phyloP scores from a whole-genome alignment of 2,888 invertebrate genomes.

The Archips xylosteana region DNA sequence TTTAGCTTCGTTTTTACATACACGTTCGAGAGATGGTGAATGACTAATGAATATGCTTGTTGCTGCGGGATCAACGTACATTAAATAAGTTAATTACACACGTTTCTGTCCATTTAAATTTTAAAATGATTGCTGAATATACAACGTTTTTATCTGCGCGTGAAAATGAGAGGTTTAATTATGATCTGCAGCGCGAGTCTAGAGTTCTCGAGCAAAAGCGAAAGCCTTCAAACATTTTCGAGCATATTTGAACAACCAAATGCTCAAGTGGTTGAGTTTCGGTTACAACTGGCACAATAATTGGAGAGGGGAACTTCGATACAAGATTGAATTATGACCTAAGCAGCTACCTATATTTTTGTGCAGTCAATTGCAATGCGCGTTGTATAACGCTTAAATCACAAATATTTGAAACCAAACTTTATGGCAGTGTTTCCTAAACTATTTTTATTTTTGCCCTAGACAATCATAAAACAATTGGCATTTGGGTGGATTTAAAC shows the following conservation, averaged over 20 bases:
- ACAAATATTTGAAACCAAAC: too few relatives aligned
- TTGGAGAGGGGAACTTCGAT: not conserved
- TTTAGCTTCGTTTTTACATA: not conserved
- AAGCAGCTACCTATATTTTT: not conserved
- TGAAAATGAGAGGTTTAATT: not conserved
- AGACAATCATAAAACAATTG: too few relatives aligned
- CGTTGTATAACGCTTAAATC: too few relatives aligned
- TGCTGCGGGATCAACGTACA: not conserved
- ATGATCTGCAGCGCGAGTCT: not conserved
- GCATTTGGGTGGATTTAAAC: too few relatives aligned
- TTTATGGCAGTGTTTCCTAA: too few relatives aligned
- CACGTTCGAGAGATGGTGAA: constrained; percentile 13
- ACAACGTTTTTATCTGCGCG: not conserved
- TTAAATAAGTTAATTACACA: not conserved
- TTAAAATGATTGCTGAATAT: not conserved
- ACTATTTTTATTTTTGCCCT: too few relatives aligned
- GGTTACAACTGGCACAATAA: not conserved
- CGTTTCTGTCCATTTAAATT: not conserved
- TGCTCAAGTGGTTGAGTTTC: not conserved
- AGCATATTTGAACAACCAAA: constrained; percentile 14
- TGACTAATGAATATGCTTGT: constrained; percentile 13
- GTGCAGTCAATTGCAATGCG: too few relatives aligned
- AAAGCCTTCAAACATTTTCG: constrained; percentile 15
- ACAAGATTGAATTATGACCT: not conserved
- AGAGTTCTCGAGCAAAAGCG: constrained; percentile 5